Evolutionary conservation across 2,113 vertebrate genomes (phyloP).

Genomic region (Bothrops jararaca): DNA sequence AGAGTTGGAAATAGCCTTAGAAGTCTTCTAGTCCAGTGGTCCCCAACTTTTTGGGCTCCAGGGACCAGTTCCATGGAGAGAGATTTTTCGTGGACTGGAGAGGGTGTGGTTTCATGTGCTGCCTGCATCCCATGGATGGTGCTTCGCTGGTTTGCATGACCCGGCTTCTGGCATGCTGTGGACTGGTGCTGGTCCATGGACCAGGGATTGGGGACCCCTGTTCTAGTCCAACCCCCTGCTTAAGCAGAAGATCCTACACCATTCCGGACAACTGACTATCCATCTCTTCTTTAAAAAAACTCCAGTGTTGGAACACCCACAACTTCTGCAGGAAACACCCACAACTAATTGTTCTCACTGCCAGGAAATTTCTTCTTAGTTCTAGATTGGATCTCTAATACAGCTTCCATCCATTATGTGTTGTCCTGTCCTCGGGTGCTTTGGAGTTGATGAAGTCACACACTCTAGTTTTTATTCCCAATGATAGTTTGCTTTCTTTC

Average conservation of each 20-base stretch:
- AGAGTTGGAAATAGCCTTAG: not conserved
- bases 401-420: not conserved
- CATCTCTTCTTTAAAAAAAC: not conserved
- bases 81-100: too few relatives aligned
- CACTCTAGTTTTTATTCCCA: too few relatives aligned
- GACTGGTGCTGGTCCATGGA: too few relatives aligned
- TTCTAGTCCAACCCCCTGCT: not conserved
- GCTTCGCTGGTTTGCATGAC: too few relatives aligned
- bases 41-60: too few relatives aligned
- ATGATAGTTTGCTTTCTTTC: constrained; percentile 8
- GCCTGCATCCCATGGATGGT: too few relatives aligned
- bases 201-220: too few relatives aligned
- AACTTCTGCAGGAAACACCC: not conserved
- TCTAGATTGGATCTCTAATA: not conserved
- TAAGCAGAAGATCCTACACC: not conserved
- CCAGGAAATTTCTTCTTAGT: not conserved
- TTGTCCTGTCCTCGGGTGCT: not conserved
- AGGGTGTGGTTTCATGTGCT: too few relatives aligned
- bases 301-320: not conserved
- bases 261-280: not conserved
- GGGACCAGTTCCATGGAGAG: too few relatives aligned
- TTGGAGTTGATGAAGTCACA: too few relatives aligned
- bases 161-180: too few relatives aligned
- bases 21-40: not conserved
- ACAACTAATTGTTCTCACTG: not conserved